These are phyloP conservation scores for Synergus laeviventris DNA, from an alignment of 2,888 invertebrate genomes.

Conservation along the genomic window DNA sequence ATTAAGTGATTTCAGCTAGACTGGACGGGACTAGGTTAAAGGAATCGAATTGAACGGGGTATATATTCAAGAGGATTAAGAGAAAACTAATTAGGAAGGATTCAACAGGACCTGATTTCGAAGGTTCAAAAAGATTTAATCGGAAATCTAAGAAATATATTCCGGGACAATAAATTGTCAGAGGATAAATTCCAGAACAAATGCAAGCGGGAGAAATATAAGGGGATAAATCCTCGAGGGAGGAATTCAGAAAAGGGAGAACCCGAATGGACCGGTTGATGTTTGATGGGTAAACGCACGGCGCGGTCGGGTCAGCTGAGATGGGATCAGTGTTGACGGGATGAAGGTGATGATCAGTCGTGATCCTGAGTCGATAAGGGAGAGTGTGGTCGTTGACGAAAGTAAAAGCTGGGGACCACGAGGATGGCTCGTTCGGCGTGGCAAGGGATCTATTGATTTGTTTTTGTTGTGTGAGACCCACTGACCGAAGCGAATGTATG, in stretches of 20 bases:
- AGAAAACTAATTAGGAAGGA: not conserved
- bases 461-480: slow-evolving; percentile 60
- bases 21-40: not conserved
- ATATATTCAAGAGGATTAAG: not conserved
- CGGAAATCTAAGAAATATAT: not conserved
- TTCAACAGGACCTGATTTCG: not conserved
- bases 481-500: slow-evolving; percentile 51
- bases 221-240: not conserved
- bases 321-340: not conserved
- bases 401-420: slow-evolving; percentile 41
- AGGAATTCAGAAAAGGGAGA: not conserved
- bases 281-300: not conserved
- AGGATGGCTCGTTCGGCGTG: slow-evolving; percentile 41
- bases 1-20: not conserved
- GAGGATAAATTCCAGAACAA: not conserved
- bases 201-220: not conserved
- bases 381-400: not conserved
- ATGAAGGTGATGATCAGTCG: not conserved
- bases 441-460: slow-evolving; percentile 62
- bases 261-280: not conserved
- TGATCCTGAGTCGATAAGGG: slow-evolving; percentile 29
- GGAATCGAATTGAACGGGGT: not conserved
- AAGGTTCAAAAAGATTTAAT: not conserved
- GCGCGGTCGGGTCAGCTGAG: not conserved
- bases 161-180: not conserved